Percentiles rank a stretch among this genome's conserved stretches.
Evolutionary conservation across 1,140 invertebrate species (phyloP).

Genomic region (Mercenaria mercenaria): DNA sequence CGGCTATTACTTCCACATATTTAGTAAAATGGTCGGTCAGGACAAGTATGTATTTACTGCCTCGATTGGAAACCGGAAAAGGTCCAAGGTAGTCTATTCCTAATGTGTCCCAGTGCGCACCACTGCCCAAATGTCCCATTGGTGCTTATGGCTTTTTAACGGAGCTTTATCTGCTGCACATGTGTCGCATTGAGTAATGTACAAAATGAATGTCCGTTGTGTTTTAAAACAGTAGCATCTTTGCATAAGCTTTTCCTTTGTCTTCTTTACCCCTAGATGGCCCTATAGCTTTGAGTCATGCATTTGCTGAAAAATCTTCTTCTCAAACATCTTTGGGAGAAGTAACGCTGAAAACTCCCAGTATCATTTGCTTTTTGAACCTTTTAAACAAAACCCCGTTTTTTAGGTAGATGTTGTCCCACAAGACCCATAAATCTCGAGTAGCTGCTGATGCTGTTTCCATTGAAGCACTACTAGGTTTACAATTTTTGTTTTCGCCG

Average conservation of each 20-base stretch:
- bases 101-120: not conserved
- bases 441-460: not conserved
- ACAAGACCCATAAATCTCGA: not conserved
- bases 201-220: slow-evolving; percentile 73
- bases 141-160: not conserved
- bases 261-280: slow-evolving; percentile 5
- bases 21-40: not conserved
- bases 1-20: not conserved
- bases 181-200: not conserved
- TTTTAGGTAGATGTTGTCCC: not conserved
- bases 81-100: not conserved
- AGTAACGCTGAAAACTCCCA: not conserved
- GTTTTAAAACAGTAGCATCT: slow-evolving; percentile 12
- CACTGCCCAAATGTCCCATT: not conserved
- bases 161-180: not conserved
- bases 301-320: not conserved
- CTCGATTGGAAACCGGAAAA: not conserved
- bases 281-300: slow-evolving; percentile 18
- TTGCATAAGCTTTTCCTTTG: not conserved
- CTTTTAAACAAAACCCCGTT: not conserved
- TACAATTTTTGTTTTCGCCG: not conserved
- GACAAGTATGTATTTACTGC: slow-evolving; percentile 5
- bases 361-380: not conserved
- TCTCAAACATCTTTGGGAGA: not conserved
- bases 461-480: not conserved